Conservation (phyloP, 1,140 invertebrate species). For the Mycetomoellerius zeteki region DNA sequence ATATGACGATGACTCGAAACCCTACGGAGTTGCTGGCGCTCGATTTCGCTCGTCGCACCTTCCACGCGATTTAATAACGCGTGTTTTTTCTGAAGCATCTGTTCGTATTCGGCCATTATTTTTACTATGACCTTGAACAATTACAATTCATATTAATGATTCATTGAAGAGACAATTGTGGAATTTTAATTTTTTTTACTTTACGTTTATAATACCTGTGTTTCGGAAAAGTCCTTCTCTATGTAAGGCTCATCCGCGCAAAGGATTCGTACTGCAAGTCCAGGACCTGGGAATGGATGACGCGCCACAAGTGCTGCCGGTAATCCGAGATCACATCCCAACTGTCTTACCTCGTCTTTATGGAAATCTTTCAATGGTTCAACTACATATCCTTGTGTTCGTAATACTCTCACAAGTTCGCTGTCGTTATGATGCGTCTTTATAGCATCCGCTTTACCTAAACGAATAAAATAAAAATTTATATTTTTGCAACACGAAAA, state of each 20-base stretch:
- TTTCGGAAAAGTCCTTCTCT: constrained; percentile 98
- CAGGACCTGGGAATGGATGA: constrained; percentile 99
- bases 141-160: neutral
- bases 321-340: constrained; percentile 96
- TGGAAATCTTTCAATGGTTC: constrained; percentile 99
- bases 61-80: constrained; percentile 96
- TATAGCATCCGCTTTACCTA: constrained; percentile 95
- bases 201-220: constrained; percentile 88
- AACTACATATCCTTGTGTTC: constrained; percentile 95
- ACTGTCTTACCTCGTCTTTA: constrained; percentile 97
- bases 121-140: constrained; percentile 93
- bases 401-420: constrained; percentile 95
- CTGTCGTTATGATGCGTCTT: constrained; percentile 99
- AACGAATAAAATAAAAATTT: constrained; percentile 19
- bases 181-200: neutral
- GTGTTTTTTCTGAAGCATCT: constrained; percentile 97
- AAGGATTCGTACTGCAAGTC: constrained; percentile 97
- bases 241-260: constrained; percentile 99
- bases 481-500: constrained; percentile 20
- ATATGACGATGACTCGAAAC: constrained; percentile 94
- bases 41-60: constrained; percentile 92
- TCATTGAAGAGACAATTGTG: neutral
- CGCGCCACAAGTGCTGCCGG: constrained; percentile 95
- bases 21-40: constrained; percentile 90
- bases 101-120: constrained; percentile 97